Base-by-base conservation (phyloP, 2,797 vertebrate genomes). In the Halcyon smyrnensis region DNA sequence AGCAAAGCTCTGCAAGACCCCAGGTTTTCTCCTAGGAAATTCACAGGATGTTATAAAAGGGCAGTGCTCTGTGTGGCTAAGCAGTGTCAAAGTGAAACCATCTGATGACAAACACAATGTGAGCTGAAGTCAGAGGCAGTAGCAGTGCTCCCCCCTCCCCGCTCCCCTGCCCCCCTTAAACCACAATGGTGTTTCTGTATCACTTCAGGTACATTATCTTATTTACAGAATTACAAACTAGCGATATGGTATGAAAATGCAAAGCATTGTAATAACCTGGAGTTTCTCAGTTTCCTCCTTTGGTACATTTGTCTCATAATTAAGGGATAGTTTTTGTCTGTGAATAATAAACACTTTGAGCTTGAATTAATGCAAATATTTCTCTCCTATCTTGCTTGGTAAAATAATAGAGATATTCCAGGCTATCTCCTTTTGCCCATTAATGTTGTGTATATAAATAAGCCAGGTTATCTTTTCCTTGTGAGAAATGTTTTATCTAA, bases 401-500 rank as follows among this genome's bases (percentile, higher is more conserved):
- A 95, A 97, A 98, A 98, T 97, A 96, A 97, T 96, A 94, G 84
- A 97, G 84, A 77, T 96, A 93, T 97, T 96, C 93, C 92, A 95
- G 87, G 78, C 91, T 96, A 97, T 96, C 95, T 95, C 91, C 60
- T 53, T 68, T 78, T 97, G 86, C 93, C 95, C 94, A 92, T 98
- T 98, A 97, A 97, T 95, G 96, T 92, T 97, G 97, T 98, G 87
- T 98, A 88, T 98, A 98, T 98, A 98, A 98, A 98, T 98, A 98
- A 98, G 94, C 94, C 92, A 97, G 94, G 97, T 98, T 98, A 98
- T 98, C 97, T 97, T 97, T 97, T 98, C 91, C 95, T 97, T 96
- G 91, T 95, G 96, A 97, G 96, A 97, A 98, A 98, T 96, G 96
- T 97, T 98, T 98, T 98, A 98, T 98, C 98, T 98, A 98, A 96